Conservation (phyloP, 2,113 vertebrate species). For the Dolichallabes microphthalmus region DNA sequence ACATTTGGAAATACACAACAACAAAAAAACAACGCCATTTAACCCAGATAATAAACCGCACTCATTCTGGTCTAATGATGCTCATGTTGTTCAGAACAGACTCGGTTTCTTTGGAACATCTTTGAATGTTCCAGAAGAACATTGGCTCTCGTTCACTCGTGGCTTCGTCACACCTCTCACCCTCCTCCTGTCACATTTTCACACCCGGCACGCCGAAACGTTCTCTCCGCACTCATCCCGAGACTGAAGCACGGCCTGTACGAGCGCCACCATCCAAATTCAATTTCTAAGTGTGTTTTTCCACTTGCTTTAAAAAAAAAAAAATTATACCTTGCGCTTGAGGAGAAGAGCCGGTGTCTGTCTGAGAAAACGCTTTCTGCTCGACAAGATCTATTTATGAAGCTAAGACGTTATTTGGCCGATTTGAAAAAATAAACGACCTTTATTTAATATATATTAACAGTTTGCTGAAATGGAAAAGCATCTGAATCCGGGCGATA, state of each 20-base stretch:
- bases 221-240: neutral
- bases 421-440: neutral
- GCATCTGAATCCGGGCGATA: neutral
- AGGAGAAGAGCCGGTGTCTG: neutral
- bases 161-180: neutral
- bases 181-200: neutral
- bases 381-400: neutral
- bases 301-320: too few relatives aligned
- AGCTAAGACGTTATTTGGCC: neutral
- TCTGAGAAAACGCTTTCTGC: too few relatives aligned
- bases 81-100: neutral
- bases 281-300: neutral
- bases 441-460: too few relatives aligned
- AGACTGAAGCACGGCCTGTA: neutral
- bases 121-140: neutral
- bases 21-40: too few relatives aligned
- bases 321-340: too few relatives aligned
- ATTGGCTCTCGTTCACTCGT: neutral
- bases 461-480: neutral
- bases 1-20: too few relatives aligned
- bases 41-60: too few relatives aligned
- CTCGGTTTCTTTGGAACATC: neutral
- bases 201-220: neutral
- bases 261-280: neutral
- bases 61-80: neutral